Evolutionary conservation across 35 echinoderm and acorn worm species (phyloP).

Genomic region (Amphiura filiformis): DNA sequence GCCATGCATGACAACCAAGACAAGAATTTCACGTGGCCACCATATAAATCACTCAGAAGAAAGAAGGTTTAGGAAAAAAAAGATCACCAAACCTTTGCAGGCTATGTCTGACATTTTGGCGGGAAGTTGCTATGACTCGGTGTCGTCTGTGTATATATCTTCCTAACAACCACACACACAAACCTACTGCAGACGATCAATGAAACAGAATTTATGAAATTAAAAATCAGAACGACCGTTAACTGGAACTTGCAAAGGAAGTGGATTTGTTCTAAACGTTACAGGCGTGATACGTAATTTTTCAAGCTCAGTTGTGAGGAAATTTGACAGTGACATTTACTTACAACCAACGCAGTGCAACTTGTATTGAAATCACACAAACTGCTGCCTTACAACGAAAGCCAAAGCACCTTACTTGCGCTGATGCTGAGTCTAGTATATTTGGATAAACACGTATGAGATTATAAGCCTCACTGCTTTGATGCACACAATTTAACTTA

Average conservation of each 20-base stretch:
- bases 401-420: no score
- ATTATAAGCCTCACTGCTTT: neutral
- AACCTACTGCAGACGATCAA: neutral
- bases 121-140: neutral
- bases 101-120: neutral
- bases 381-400: no score
- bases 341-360: no score
- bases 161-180: neutral
- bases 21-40: no score
- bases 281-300: neutral
- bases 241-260: neutral
- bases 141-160: neutral
- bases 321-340: no score
- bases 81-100: no score
- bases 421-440: neutral
- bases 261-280: neutral
- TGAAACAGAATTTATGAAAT: neutral
- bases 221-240: neutral
- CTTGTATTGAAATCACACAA: no score
- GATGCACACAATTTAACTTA: no score
- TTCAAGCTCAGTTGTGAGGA: no score
- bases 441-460: neutral
- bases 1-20: no score
- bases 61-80: no score
- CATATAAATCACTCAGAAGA: no score